Base-by-base conservation (phyloP, 2,113 vertebrate genomes). In the Poeciliopsis prolifica region DNA sequence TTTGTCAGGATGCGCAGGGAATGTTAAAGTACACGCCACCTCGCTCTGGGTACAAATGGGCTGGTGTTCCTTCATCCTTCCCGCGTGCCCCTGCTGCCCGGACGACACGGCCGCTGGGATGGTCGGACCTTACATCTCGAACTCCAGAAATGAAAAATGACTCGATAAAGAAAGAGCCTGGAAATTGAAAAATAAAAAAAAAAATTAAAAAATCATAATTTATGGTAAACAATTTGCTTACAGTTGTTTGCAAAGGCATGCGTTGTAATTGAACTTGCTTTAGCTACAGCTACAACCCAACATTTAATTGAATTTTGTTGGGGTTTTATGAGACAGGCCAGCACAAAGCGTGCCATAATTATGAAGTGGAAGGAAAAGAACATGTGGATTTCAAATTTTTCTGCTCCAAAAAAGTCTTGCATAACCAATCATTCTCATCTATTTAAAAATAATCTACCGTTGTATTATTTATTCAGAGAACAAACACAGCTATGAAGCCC, bases 21-120 rank as follows among this genome's bases (percentile, higher is more conserved):
- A 94, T 95, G 93, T 94, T 95, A 94, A 94, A 92, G 93, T 91
- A 93, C 94, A 93, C 78, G 91, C 90, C 91, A 91, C 91, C 89
- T 90, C 84, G 89, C 91, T 92, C 89, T 93, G 93, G 89, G 90
- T 94, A 95, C 94, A 94, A 95, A 95, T 94, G 89, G 88, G 83
- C 88, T 86, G 85, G 86, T 92, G 90, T 91, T 89, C 79, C 87
- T 87, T 87, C 78, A 67, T 85, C 84, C 79, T 72, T 68, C 69
- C 76, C 78, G 62, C 72, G 72, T 33, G 74, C 82, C 87, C 87
- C 85, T 24, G 72, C 80, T 77, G 87, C 68, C 86, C 77, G 70
- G 61, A 89, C 63, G 80, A 89, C 89, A 92, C 24, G 78, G 86
- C 91, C 85, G 68, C 91, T 89, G 92, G 92, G 86, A 90, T 88